Base-by-base conservation (phyloP, 2,113 vertebrate genomes). In the Elephantulus edwardii region DNA sequence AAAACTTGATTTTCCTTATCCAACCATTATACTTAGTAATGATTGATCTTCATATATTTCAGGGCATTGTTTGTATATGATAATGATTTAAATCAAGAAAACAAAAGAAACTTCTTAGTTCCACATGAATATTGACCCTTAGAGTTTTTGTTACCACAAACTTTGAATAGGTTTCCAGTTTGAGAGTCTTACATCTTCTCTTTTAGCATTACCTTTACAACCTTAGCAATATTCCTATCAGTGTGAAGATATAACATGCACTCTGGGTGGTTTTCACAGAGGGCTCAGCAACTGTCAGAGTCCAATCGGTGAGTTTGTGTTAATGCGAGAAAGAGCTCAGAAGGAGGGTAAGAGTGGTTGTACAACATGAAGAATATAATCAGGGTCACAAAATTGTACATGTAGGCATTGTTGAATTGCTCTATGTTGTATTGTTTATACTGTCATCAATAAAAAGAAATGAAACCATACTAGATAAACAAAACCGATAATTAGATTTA, bases 181-280 rank as follows among this genome's bases (percentile, higher is more conserved):
- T 81, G 14, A 58, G 70, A 42, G 4, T 92, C 90, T 91, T 90
- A 33, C 26, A 74, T 87, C 56, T 86, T 95, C 50, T 88, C 24
- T 75, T 93, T 93, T 60, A 86, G 40, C 90, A 80, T 79, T 82
- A 56, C 52, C 46, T 83, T 76, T 76, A 86, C 79, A 70, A 33
- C 50, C 44, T 83, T 40, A 80, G 24, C 24, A 50, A 5, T 76
- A 76, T 71, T 91, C 8, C n/a, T 89, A 64, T 93, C 64, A 58
- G 26, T 60, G 60, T 71, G 35, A 62, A 79, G 35, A 16, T 42
- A 26, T 35, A 46, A 60, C 52, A 66, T 86, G 70, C 81, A 92
- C 46, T 72, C 60, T 85, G 50, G 38, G 40, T 54, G 28, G 35
- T 90, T 93, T 78, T 89, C 52, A 87, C 86, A 71, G 79, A 76